Percentiles rank a stretch among this genome's conserved stretches.
Conservation (phyloP, 2,113 vertebrate species). For the Acrocephalus kingi region DNA sequence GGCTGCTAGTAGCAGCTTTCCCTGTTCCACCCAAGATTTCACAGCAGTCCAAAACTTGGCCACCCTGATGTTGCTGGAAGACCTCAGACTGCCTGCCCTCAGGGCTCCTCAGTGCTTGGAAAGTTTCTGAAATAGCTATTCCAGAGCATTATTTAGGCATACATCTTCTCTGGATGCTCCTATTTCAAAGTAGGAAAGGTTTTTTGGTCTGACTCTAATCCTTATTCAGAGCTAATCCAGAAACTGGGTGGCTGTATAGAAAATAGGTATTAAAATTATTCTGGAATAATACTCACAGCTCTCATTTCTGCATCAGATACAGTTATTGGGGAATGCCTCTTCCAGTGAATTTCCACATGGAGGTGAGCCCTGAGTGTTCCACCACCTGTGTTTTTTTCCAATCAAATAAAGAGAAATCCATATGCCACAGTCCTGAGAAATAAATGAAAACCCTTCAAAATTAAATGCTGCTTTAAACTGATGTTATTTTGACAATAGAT, state of each 20-base stretch:
- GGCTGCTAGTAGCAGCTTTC: not conserved
- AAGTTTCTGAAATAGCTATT: constrained; percentile 27
- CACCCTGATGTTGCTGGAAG: constrained; percentile 8
- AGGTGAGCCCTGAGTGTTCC: not conserved
- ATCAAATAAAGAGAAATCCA: not conserved
- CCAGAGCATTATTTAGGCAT: not conserved
- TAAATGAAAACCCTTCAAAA: not conserved
- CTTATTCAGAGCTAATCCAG: constrained; percentile 6
- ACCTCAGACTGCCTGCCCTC: not conserved
- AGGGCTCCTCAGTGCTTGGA: not conserved
- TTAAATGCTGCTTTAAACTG: not conserved
- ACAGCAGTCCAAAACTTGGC: not conserved
- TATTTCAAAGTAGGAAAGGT: not conserved
- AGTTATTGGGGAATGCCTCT: not conserved
- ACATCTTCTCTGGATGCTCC: not conserved
- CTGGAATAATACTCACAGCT: not conserved
- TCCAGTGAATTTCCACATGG: not conserved
- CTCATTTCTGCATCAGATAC: not conserved
- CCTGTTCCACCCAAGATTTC: not conserved
- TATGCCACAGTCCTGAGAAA: not conserved
- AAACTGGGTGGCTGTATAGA: not conserved
- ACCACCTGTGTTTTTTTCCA: not conserved
- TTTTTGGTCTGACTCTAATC: not conserved
- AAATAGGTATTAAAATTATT: not conserved
- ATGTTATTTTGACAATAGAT: constrained; percentile 35